Evolutionary conservation across 2,113 vertebrate species (phyloP), one percentile per base, ranked within the genome.

Genomic region (Leucosticte australis): DNA sequence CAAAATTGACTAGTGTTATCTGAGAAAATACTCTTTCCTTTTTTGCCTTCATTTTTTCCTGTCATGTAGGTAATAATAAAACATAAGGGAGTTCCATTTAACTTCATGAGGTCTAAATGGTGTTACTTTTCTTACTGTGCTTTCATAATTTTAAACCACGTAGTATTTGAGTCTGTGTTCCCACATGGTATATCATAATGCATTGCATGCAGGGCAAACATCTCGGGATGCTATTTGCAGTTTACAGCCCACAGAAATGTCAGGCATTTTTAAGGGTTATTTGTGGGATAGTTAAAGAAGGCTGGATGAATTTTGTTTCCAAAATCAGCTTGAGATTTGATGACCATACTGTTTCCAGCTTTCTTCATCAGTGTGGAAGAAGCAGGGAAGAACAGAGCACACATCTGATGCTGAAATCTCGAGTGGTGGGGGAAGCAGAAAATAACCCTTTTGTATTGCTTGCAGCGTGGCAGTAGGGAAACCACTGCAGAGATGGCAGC

Each of bases 241-340:
- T 94, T 91, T 70, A 53, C 82, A 94, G 94, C 93, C 89, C 93
- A 91, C 92, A 94, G 83, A 95, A 94, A 93, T 94, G 91, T 90
- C 7, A 1, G 35, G 59, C 77, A 65, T 89, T 95, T 95, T 87
- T 73, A 83, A 73, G 59, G 42, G 70, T 90, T 95, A 92, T 95
- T 92, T 95, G 82, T 6, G 10, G 67, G 75, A 56, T 82, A 79
- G 70, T 84, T n/a, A 76, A 31, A 89, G 80, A 78, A 85, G 74
- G n/a, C 70, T 95, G 57, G 42, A 71, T 87, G 31, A 92, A 78
- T 91, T 91, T 71, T 85, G 74, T 87, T 95, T 95, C 90, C 94
- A 83, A 94, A 95, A 83, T 70, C 87, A 90, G 65, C 35, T 83
- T 82, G 55, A 80, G 92, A 70, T 93, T 73, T 83, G 90, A 63